Conservation (phyloP, 2,797 vertebrate genomes). For the Molossus molossus region DNA sequence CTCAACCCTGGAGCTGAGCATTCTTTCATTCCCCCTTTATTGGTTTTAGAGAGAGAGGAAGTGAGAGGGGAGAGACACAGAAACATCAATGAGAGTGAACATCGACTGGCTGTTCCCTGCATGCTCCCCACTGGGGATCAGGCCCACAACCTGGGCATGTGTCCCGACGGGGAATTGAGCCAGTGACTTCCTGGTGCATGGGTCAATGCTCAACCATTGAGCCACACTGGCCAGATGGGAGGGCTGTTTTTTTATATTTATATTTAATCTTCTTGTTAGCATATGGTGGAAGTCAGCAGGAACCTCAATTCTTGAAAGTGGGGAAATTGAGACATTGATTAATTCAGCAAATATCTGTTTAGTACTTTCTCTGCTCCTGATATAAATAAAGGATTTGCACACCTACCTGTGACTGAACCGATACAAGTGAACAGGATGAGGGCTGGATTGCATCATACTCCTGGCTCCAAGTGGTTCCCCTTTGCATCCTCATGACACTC, state of each 20-base stretch:
- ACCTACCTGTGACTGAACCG: not conserved
- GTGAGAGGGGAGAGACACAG: no score
- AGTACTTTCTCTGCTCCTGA: not conserved
- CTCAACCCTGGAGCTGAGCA: no score
- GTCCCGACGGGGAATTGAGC: no score
- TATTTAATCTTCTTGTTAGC: slow-evolving; percentile 44
- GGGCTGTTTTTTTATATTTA: not conserved
- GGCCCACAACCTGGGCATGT: no score
- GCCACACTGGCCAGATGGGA: not conserved
- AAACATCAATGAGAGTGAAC: no score
- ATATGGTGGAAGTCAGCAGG: not conserved
- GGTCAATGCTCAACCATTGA: no score
- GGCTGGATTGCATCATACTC: not conserved
- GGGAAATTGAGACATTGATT: slow-evolving; percentile 1
- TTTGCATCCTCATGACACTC: not conserved
- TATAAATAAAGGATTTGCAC: not conserved
- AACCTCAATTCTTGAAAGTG: not conserved
- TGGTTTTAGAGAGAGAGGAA: no score
- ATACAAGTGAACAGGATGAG: not conserved
- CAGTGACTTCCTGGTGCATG: no score
- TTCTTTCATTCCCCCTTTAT: no score
- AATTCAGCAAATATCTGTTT: slow-evolving; percentile 27
- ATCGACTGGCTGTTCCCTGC: no score
- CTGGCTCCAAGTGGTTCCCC: not conserved
- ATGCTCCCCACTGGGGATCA: no score